These are phyloP conservation scores for Morus bassanus DNA, from an alignment of 2,797 vertebrate genomes.

Conservation along the genomic window DNA sequence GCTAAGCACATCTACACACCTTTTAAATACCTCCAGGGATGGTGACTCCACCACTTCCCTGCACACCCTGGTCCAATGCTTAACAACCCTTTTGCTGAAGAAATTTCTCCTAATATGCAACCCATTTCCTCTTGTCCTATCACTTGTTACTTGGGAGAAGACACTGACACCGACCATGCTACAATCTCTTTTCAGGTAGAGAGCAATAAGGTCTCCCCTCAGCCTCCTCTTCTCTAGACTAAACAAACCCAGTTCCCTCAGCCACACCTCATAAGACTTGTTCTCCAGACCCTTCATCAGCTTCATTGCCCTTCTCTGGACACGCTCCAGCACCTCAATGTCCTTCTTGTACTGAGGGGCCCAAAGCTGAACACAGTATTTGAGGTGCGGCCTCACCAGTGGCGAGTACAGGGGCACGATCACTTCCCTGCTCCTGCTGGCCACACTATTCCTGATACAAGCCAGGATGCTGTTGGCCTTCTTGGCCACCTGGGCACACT, in stretches of 20 bases:
- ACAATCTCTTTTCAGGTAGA: background rate
- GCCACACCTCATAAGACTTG: rapidly evolving
- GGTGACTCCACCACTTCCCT: background rate
- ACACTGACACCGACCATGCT: rapidly evolving
- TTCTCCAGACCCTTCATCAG: background rate
- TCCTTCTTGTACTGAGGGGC: background rate
- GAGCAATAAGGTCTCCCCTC: background rate
- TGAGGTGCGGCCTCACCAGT: rapidly evolving
- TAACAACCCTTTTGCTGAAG: background rate
- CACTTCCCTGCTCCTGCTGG: background rate
- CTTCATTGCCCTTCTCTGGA: background rate
- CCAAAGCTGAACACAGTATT: background rate
- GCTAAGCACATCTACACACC: background rate
- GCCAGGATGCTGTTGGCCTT: background rate
- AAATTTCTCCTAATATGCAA: background rate
- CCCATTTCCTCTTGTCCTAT: background rate
- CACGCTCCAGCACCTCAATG: background rate
- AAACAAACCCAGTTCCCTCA: background rate
- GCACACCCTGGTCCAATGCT: background rate
- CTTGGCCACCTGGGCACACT: background rate
- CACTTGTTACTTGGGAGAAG: background rate
- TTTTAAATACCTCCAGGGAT: background rate
- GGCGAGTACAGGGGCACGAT: rapidly evolving
- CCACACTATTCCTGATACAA: background rate
- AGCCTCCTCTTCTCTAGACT: background rate